Percentiles rank a stretch among this genome's conserved stretches.
Conservation (phyloP, 2,797 vertebrate genomes). For the Eidolon dupreanum region DNA sequence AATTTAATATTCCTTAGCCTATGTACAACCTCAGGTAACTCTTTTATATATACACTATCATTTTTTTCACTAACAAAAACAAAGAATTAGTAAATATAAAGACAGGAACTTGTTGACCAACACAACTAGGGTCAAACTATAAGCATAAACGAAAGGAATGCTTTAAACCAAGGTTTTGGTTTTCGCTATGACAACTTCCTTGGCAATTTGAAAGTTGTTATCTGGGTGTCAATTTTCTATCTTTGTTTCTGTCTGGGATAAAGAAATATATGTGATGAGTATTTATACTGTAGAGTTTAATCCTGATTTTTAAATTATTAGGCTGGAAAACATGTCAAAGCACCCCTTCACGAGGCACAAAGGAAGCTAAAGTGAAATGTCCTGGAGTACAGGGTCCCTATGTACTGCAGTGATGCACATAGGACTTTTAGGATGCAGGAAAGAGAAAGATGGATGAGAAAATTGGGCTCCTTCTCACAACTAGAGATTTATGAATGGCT, state of each 20-base stretch:
- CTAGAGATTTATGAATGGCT: slow-evolving; percentile 61
- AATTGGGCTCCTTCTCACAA: slow-evolving; percentile 16
- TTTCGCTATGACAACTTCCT: not conserved
- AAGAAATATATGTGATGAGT: not conserved
- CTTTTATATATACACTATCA: not conserved
- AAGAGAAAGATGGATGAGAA: slow-evolving; percentile 47
- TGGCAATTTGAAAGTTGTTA: slow-evolving; percentile 6
- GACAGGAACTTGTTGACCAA: slow-evolving; percentile 1
- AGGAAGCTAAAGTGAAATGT: not conserved
- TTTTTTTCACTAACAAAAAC: not conserved
- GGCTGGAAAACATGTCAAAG: not conserved
- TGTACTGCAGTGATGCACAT: not conserved
- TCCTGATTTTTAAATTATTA: slow-evolving; percentile 44
- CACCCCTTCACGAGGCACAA: not conserved
- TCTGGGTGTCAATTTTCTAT: not conserved
- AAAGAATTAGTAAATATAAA: slow-evolving; percentile 29
- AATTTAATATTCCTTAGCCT: not conserved
- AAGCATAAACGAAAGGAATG: slow-evolving; percentile 33
- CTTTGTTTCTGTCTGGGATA: not conserved
- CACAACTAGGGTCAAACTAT: not conserved
- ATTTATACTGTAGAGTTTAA: not conserved
- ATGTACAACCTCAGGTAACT: not conserved
- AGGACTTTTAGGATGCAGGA: not conserved
- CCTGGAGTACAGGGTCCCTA: not conserved
- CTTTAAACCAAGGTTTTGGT: not conserved